Evolutionary conservation across 2,113 vertebrate genomes (phyloP).

Genomic region (Myrmecobius fasciatus): DNA sequence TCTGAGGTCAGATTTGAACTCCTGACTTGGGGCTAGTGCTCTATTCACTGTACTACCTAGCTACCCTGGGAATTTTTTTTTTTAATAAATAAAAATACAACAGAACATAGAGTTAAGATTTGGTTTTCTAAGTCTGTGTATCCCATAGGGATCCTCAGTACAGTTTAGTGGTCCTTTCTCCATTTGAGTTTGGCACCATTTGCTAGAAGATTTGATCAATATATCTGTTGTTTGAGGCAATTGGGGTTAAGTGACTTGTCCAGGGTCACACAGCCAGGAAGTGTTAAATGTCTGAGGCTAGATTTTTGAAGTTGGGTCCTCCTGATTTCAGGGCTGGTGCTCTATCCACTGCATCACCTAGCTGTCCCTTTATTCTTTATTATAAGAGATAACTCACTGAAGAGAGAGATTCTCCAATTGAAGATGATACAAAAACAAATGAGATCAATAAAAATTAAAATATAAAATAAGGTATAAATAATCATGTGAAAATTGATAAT

Average conservation of each 20-base stretch:
- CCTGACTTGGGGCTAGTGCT: too few relatives aligned
- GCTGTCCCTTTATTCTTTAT: neutral
- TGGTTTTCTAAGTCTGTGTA: neutral
- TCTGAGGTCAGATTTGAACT: too few relatives aligned
- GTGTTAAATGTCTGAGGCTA: too few relatives aligned
- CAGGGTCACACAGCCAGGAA: too few relatives aligned
- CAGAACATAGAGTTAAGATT: neutral
- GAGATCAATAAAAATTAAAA: neutral
- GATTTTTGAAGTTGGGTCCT: too few relatives aligned
- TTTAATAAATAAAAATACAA: neutral
- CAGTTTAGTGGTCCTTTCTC: neutral
- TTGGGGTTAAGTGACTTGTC: too few relatives aligned
- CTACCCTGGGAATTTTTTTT: neutral
- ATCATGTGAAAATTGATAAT: neutral
- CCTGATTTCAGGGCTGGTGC: too few relatives aligned
- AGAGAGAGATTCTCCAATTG: neutral
- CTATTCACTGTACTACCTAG: too few relatives aligned
- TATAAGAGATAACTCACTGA: neutral
- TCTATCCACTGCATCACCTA: too few relatives aligned
- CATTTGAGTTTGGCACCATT: neutral
- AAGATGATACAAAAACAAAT: neutral
- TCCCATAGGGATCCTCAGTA: neutral
- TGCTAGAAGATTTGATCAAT: neutral
- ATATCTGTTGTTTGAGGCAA: too few relatives aligned
- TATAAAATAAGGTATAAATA: neutral